phyloP scores from a whole-genome alignment of 2,797 vertebrate genomes.

The Valencia hispanica region DNA sequence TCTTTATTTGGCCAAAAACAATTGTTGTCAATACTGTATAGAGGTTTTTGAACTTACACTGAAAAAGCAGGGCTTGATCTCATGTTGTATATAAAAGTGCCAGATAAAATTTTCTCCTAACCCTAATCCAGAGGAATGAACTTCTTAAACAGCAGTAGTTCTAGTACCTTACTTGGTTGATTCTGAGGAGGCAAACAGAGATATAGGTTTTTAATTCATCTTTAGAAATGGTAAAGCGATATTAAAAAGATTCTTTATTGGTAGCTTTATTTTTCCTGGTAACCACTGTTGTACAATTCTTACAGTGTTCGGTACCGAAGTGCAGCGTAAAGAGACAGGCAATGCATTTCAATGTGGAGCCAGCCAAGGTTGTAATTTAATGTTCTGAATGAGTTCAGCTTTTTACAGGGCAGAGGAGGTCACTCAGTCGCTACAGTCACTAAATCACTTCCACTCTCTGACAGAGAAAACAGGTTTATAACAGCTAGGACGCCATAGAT shows the following conservation, averaged over 20 bases:
- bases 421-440: constrained; percentile 34
- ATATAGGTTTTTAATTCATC: constrained; percentile 57
- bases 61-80: neutral
- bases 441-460: constrained; percentile 52
- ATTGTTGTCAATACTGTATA: neutral
- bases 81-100: neutral
- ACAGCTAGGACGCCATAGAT: constrained; percentile 29
- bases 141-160: constrained; percentile 41
- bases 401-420: constrained; percentile 61
- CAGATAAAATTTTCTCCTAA: constrained; percentile 25
- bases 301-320: constrained; percentile 42
- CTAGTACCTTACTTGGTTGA: constrained; percentile 37
- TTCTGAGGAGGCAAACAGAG: constrained; percentile 54
- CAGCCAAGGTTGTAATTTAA: constrained; percentile 62
- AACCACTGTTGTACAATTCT: constrained; percentile 58
- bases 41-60: neutral
- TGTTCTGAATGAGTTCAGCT: constrained; percentile 48
- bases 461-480: constrained; percentile 55
- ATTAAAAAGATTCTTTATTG: constrained; percentile 41
- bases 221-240: constrained; percentile 52
- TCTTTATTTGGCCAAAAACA: neutral
- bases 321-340: constrained; percentile 22
- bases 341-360: constrained; percentile 66
- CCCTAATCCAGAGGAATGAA: constrained; percentile 35
- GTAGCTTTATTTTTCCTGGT: constrained; percentile 60